Conservation (phyloP, 2,888 invertebrate species). For the Plebejus melissa region DNA sequence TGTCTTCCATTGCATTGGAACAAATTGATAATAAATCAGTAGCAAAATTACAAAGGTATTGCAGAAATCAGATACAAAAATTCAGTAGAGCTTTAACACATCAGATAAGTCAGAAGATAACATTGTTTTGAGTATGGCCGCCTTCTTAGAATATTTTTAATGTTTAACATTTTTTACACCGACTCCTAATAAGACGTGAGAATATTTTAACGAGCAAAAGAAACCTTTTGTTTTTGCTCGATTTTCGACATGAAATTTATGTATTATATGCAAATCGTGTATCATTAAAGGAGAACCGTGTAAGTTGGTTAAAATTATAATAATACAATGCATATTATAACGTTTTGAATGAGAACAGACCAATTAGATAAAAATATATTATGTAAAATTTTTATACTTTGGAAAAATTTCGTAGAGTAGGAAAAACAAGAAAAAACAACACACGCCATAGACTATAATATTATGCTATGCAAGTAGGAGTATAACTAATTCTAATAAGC, state of each 20-base stretch:
- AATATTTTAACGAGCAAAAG: slow-evolving; percentile 37
- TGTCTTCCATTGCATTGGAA: background rate
- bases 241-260: slow-evolving; percentile 4
- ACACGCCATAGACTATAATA: too few relatives aligned
- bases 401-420: background rate
- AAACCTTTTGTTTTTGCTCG: slow-evolving; percentile 24
- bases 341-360: background rate
- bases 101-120: slow-evolving; percentile 52
- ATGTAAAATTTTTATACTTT: background rate
- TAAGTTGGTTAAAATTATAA: background rate
- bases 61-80: slow-evolving; percentile 38
- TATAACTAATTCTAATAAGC: too few relatives aligned
- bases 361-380: background rate
- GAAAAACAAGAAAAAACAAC: too few relatives aligned
- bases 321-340: background rate
- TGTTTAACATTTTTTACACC: slow-evolving; percentile 30
- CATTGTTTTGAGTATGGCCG: slow-evolving; percentile 42
- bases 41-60: slow-evolving; percentile 7
- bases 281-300: slow-evolving; percentile 13
- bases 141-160: slow-evolving; percentile 53
- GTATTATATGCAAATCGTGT: slow-evolving; percentile 13
- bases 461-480: too few relatives aligned
- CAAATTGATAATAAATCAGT: slow-evolving; percentile 13
- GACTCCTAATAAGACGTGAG: slow-evolving; percentile 31
- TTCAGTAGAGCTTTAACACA: slow-evolving; percentile 50